Evolutionary conservation across 2,797 vertebrate genomes (phyloP).

Genomic region (Onychomys torridus): DNA sequence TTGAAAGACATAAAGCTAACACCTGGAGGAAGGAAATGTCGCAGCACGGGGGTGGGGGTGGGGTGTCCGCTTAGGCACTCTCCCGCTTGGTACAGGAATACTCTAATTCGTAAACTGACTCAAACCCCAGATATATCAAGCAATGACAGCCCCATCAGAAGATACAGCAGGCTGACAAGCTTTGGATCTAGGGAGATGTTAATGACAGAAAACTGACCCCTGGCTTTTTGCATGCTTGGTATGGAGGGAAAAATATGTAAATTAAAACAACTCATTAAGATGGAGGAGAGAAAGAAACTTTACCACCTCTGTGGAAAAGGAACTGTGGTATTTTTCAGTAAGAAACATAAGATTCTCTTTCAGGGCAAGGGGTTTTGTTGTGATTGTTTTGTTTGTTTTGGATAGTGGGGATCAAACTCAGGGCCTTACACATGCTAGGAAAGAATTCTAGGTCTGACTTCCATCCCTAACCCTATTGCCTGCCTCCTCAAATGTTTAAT

Average conservation of each 20-base stretch:
- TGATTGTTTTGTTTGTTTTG: neutral
- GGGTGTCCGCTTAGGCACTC: constrained; percentile 12
- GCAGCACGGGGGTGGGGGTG: neutral
- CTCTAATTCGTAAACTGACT: neutral
- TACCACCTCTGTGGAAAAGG: neutral
- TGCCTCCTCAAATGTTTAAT: too few relatives aligned
- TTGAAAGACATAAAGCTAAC: constrained; percentile 26
- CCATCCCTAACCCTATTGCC: neutral
- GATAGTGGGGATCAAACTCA: neutral
- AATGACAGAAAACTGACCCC: neutral
- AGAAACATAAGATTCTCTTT: neutral
- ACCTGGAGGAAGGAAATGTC: neutral
- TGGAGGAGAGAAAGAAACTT: constrained; percentile 22
- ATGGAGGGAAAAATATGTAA: constrained; percentile 23
- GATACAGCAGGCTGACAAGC: neutral
- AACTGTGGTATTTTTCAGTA: neutral
- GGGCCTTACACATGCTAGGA: too few relatives aligned
- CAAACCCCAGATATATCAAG: neutral
- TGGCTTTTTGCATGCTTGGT: neutral
- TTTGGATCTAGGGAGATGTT: neutral
- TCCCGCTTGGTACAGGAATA: neutral
- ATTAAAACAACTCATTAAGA: neutral
- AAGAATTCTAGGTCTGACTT: neutral
- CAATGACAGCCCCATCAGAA: neutral
- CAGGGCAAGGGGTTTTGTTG: too few relatives aligned